A percentile compares a stretch with the other conserved stretches of the same genome.
Conservation (phyloP, 1,140 invertebrate species). For the Drosophila obscura region DNA sequence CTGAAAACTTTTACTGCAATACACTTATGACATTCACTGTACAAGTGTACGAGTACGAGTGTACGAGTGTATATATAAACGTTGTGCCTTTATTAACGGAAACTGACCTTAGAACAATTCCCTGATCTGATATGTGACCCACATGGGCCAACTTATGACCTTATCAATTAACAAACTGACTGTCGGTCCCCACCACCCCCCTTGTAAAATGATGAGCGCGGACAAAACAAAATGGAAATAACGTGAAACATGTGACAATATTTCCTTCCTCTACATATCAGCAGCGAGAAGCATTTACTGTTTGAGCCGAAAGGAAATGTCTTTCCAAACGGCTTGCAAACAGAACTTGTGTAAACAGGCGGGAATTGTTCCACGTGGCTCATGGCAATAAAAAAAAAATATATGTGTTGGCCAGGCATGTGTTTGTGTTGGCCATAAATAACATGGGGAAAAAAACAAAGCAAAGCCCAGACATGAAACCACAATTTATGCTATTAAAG, state of each 20-base stretch:
- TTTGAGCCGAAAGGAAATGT: conserved; percentile 52
- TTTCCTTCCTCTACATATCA: conserved; percentile 53
- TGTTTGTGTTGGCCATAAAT: conserved; percentile 52
- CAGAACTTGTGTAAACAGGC: conserved; percentile 45
- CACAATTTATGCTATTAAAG: conserved; percentile 19
- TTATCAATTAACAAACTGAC: conserved; percentile 71
- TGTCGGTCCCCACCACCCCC: conserved; percentile 7
- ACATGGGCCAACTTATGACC: conserved; percentile 27
- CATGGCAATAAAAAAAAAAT: too few species aligned
- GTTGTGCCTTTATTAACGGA: conserved; percentile 28
- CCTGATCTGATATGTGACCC: conserved; percentile 32
- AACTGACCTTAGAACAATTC: conserved; percentile 41
- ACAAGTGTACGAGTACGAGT: too few species aligned
- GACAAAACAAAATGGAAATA: background rate
- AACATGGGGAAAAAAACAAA: conserved; percentile 38
- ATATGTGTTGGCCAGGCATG: conserved; percentile 42
- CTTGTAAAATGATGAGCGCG: conserved; percentile 10
- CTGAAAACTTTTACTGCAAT: background rate
- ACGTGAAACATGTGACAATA: conserved; percentile 56
- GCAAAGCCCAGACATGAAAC: conserved; percentile 26
- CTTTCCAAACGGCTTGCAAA: conserved; percentile 54
- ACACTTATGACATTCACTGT: too few species aligned
- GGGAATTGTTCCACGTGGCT: conserved; percentile 19
- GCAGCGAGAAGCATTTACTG: conserved; percentile 41
- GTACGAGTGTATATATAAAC: conserved; percentile 19